Conservation (phyloP, 2,888 invertebrate genomes). For the Pristionchus maxplancki region DNA sequence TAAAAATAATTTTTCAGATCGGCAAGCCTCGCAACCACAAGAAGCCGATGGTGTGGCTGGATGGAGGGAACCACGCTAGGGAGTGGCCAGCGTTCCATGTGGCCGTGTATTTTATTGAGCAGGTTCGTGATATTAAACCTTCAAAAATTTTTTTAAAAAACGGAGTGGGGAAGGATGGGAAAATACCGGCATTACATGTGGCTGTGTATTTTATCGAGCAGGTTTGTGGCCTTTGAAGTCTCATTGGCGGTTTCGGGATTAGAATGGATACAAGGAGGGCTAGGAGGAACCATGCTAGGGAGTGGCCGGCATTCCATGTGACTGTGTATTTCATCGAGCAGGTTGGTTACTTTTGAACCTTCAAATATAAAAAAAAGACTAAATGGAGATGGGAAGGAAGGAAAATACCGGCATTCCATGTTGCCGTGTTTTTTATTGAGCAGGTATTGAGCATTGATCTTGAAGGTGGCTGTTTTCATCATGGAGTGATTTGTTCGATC, state of each 20-base stretch:
- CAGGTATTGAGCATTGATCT: conserved; percentile 62
- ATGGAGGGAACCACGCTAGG: conserved; percentile 75
- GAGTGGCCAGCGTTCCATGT: conserved; percentile 77
- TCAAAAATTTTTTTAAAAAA: not conserved
- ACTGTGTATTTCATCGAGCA: conserved; percentile 76
- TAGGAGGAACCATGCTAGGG: conserved; percentile 76
- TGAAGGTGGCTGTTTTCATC: not conserved
- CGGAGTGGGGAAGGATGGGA: not conserved
- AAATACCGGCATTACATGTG: conserved; percentile 65
- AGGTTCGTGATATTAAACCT: conserved; percentile 57
- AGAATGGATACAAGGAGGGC: too few species aligned
- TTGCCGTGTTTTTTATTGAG: conserved; percentile 76
- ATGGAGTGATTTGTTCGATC: not conserved
- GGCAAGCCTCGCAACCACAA: conserved; percentile 59
- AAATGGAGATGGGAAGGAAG: not conserved
- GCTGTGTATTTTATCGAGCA: conserved; percentile 76
- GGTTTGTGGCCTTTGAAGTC: too few species aligned
- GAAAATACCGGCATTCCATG: conserved; percentile 63
- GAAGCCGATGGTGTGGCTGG: conserved; percentile 75
- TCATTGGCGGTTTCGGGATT: too few species aligned
- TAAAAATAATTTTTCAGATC: conserved; percentile 57
- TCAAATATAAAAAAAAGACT: not conserved
- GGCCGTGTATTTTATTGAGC: conserved; percentile 76
- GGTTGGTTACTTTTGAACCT: conserved; percentile 54
- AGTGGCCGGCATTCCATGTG: conserved; percentile 76